These are phyloP conservation scores for Pseudobourletiella spinata DNA, from an alignment of 1,140 invertebrate species.

Conservation along the genomic window DNA sequence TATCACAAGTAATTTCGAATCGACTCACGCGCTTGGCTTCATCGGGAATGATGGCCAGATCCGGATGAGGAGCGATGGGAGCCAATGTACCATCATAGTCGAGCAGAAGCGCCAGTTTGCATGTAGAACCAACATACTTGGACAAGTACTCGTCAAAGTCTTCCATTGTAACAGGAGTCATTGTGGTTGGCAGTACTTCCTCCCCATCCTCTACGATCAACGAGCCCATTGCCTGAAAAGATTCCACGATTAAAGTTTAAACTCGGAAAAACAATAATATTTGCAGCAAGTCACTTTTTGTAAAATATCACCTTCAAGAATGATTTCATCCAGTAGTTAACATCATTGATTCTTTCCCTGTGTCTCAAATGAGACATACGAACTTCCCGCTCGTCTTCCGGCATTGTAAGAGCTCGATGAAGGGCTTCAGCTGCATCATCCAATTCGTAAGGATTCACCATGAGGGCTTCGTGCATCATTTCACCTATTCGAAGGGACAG, in stretches of 20 bases:
- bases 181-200: constrained; percentile 65
- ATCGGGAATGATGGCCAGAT: constrained; percentile 68
- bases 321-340: constrained; percentile 78
- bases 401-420: constrained; percentile 78
- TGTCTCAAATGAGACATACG: constrained; percentile 75
- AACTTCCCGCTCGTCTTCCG: constrained; percentile 72
- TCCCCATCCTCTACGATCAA: constrained; percentile 61
- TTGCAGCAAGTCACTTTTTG: no score
- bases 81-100: constrained; percentile 86
- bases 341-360: constrained; percentile 70
- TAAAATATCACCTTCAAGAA: constrained; percentile 62
- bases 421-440: constrained; percentile 77
- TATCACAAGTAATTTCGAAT: no score
- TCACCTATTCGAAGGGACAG: constrained; percentile 47
- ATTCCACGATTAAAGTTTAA: no score
- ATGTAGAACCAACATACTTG: constrained; percentile 74
- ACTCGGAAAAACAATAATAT: constrained; percentile 4
- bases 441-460: constrained; percentile 84
- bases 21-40: constrained; percentile 59
- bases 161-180: constrained; percentile 74
- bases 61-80: constrained; percentile 78
- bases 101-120: constrained; percentile 71
- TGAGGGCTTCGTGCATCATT: constrained; percentile 81
- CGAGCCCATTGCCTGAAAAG: constrained; percentile 58
- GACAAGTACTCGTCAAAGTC: constrained; percentile 58